These are phyloP conservation scores for Phorcus lineatus DNA, from an alignment of 2,888 invertebrate genomes.

Conservation along the genomic window DNA sequence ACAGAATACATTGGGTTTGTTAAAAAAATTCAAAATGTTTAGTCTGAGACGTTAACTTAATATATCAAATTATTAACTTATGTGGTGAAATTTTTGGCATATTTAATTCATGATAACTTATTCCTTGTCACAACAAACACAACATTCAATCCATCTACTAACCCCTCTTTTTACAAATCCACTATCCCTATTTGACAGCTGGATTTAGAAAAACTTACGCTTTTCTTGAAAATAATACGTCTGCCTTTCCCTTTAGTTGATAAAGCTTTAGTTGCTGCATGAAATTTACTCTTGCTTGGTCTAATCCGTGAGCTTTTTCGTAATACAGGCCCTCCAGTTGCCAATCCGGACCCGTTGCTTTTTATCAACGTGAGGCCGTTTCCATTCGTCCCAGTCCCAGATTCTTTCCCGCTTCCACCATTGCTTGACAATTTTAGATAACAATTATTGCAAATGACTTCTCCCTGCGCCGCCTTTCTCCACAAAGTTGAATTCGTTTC, in stretches of 20 bases:
- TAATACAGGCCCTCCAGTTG: constrained; percentile 56
- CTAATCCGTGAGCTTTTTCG: constrained; percentile 71
- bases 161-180: too few relatives aligned
- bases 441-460: constrained; percentile 85
- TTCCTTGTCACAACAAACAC: too few relatives aligned
- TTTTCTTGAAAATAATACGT: constrained; percentile 84
- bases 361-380: constrained; percentile 38
- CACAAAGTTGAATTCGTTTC: constrained; percentile 79
- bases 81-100: too few relatives aligned
- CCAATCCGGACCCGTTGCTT: constrained; percentile 28
- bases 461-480: constrained; percentile 85
- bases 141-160: too few relatives aligned
- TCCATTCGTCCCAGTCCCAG: constrained; percentile 41
- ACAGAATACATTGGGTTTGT: too few relatives aligned
- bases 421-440: constrained; percentile 75
- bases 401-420: constrained; percentile 45
- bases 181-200: background rate
- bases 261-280: constrained; percentile 58
- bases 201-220: constrained; percentile 62
- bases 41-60: too few relatives aligned
- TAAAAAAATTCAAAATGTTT: too few relatives aligned
- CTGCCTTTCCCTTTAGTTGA: constrained; percentile 84
- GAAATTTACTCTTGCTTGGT: constrained; percentile 64
- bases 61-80: too few relatives aligned
- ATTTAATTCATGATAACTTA: too few relatives aligned